Conservation (phyloP, 2,888 invertebrate species). For the Scaptomyza polygonia region DNA sequence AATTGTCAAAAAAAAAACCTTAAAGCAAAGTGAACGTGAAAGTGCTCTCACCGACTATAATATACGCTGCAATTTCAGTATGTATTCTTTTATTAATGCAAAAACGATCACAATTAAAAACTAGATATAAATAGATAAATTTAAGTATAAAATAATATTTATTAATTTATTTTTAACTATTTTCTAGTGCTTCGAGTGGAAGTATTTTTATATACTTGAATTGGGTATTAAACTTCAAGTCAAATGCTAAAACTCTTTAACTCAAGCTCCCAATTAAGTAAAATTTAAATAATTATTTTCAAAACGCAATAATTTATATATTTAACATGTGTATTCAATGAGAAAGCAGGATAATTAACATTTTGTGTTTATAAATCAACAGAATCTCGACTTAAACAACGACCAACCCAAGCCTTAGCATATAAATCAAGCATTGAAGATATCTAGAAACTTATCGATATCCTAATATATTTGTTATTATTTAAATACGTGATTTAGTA, state of each 20-base stretch:
- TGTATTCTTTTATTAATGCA: too few relatives aligned
- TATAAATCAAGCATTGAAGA: neutral
- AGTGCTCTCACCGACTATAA: neutral
- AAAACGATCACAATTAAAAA: too few relatives aligned
- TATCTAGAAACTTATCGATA: too few relatives aligned
- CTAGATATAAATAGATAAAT: too few relatives aligned
- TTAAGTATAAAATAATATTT: too few relatives aligned
- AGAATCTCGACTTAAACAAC: neutral
- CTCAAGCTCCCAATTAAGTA: too few relatives aligned
- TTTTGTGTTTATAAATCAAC: neutral
- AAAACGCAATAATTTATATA: neutral
- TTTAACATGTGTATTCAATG: neutral
- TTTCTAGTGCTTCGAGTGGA: too few relatives aligned
- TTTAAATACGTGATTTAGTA: neutral
- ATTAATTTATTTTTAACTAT: too few relatives aligned
- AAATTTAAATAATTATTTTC: neutral
- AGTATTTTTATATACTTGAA: too few relatives aligned
- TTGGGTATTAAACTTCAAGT: too few relatives aligned
- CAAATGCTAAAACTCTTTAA: too few relatives aligned
- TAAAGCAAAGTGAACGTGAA: neutral
- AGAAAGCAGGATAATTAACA: neutral
- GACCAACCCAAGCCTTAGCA: neutral
- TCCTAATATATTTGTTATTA: neutral
- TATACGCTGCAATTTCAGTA: slow-evolving; percentile 16
- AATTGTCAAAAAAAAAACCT: slow-evolving; percentile 31